Percentiles rank a stretch among this genome's conserved stretches.
These are phyloP conservation scores for Chloroceryle aenea DNA, from an alignment of 2,113 vertebrate genomes.

Conservation along the genomic window DNA sequence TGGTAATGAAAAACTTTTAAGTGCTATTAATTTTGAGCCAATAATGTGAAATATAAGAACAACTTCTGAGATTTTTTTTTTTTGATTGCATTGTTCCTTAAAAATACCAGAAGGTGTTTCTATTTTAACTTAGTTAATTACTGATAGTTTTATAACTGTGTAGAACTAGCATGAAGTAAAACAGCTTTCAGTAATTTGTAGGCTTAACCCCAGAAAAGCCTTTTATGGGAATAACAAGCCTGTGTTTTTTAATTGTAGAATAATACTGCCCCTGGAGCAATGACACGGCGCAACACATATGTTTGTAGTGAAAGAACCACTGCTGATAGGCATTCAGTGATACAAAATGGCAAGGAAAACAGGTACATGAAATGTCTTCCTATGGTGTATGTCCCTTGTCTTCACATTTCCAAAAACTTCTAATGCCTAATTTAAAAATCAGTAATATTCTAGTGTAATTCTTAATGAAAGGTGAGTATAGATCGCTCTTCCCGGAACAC, in stretches of 20 bases:
- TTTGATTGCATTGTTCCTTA: neutral
- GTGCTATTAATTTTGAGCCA: neutral
- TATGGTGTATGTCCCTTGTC: constrained; percentile 33
- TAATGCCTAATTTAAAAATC: constrained; percentile 11
- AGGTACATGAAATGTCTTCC: constrained; percentile 80
- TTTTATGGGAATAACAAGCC: constrained; percentile 22
- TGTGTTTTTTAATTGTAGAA: constrained; percentile 78
- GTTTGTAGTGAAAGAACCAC: constrained; percentile 94
- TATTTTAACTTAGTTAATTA: neutral
- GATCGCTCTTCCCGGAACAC: neutral
- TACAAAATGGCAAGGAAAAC: constrained; percentile 98
- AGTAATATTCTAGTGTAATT: neutral
- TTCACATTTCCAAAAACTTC: neutral
- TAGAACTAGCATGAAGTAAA: neutral
- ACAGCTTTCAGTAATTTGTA: neutral
- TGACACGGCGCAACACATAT: constrained; percentile 95
- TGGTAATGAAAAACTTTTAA: neutral
- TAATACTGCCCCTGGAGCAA: constrained; percentile 88
- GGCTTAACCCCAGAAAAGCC: neutral
- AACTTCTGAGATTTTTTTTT: neutral
- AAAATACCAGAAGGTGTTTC: neutral
- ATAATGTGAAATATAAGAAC: neutral
- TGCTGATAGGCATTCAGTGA: constrained; percentile 91
- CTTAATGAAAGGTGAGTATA: constrained; percentile 54
- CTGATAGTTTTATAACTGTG: neutral